A percentile compares a stretch with the other conserved stretches of the same genome.
phyloP scores from a whole-genome alignment of 1,140 invertebrate genomes.

The Geopemphigus sp. region DNA sequence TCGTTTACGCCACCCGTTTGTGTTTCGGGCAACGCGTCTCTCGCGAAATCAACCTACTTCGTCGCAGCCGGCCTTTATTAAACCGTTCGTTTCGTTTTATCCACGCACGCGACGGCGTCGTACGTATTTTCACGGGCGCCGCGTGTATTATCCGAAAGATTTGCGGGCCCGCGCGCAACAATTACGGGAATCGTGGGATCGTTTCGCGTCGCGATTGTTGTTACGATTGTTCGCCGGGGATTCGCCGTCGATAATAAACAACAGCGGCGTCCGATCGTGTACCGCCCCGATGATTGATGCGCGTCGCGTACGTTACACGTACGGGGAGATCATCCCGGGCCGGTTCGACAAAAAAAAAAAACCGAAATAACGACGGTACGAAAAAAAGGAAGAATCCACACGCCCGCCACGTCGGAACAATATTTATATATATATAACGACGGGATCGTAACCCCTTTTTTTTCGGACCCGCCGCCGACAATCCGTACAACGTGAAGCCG shows the following conservation, averaged over 20 bases:
- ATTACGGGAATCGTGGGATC: background rate
- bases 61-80: too few species aligned
- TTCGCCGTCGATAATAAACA: conserved; percentile 23
- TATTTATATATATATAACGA: too few species aligned
- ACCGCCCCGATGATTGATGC: conserved; percentile 4
- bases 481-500: too few species aligned
- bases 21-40: too few species aligned
- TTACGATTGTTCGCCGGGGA: background rate
- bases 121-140: too few species aligned
- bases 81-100: too few species aligned
- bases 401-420: background rate
- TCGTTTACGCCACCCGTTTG: background rate
- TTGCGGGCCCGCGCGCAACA: background rate
- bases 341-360: too few species aligned
- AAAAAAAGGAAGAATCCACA: background rate
- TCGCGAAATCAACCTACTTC: too few species aligned
- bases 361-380: background rate
- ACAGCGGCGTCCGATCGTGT: background rate
- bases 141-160: background rate
- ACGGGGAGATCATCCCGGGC: background rate
- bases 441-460: too few species aligned
- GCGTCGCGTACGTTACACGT: background rate
- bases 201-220: background rate
- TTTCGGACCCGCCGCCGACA: too few species aligned
- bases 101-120: too few species aligned